Evolutionary conservation across 2,888 invertebrate genomes (phyloP), one percentile per base, ranked within the genome.

Genomic region (Yponomeuta sedellus): DNA sequence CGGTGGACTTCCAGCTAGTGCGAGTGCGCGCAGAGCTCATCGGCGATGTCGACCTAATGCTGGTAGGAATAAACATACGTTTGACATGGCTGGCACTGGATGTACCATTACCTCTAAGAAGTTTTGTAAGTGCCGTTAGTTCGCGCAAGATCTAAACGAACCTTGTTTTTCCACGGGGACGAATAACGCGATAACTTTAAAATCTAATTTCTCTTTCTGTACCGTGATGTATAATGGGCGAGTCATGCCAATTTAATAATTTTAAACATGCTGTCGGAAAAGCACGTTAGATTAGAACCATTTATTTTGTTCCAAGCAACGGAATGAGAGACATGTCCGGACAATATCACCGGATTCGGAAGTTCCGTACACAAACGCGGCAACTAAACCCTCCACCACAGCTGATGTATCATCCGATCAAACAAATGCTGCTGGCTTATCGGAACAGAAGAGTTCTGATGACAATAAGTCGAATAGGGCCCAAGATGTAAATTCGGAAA

Each of bases 1-100:
- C 78, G 1, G 81, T 89, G 4, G 91, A 91, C 77, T 91, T 91
- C 71, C 82, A 86, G 22, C 79, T 91, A 1, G 84, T 91, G 5
- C 75, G 80, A 10, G 73, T 88, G 58, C 79, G 70, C 25, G 86
- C 77, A 0, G 74, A 80, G 16, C 76, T 91, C 1, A 70, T 74
- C 16, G 89, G 87, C 10, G 77, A 88, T 64, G 71, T 86, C 19
- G 88, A 89, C 28, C 82, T 73, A 70, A 81, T 91, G 74, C 74
- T 89, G 78, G 90, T 89, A 74, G 70, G 73, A 64, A 28, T n/a
- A 34, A 8, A 10, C 5, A 28, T 28, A 28, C 3, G 8, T 34
- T 34, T 34, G 34, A 34, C 10, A 5, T 25, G 57, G 12, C 16
- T 57, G 57, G 3, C 1, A 1, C 20, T 61, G 12, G 22, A 12